Conservation (phyloP, 2,797 vertebrate genomes). For the Caiman crocodilus region DNA sequence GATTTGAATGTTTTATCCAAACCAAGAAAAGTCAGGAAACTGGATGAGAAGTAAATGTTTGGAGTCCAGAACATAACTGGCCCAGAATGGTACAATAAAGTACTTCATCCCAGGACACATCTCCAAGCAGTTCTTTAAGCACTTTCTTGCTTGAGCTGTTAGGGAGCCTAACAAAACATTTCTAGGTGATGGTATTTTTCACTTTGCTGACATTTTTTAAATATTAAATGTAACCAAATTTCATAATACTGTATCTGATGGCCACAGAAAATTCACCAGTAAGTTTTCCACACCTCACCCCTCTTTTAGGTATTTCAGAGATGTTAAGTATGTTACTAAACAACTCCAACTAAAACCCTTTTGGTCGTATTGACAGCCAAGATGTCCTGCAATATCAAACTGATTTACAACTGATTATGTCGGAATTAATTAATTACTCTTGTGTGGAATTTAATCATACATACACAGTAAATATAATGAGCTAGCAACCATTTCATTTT, state of each 20-base stretch:
- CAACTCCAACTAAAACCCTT: neutral
- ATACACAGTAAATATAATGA: neutral
- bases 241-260: neutral
- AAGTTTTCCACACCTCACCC: neutral
- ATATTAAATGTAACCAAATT: neutral
- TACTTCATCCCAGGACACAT: neutral
- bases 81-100: neutral
- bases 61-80: neutral
- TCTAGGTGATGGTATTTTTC: neutral
- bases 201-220: neutral
- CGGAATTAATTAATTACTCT: neutral
- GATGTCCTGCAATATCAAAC: neutral
- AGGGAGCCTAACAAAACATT: neutral
- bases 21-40: constrained; percentile 43
- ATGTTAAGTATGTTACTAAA: neutral
- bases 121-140: neutral
- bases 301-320: neutral
- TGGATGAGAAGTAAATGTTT: neutral
- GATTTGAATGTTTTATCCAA: constrained; percentile 51
- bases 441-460: neutral
- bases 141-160: neutral
- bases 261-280: neutral
- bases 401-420: neutral
- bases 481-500: neutral
- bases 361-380: neutral